Percentiles rank a stretch among this genome's conserved stretches.
Evolutionary conservation across 2,888 invertebrate species (phyloP).

Genomic region (Perizoma affinitatum): DNA sequence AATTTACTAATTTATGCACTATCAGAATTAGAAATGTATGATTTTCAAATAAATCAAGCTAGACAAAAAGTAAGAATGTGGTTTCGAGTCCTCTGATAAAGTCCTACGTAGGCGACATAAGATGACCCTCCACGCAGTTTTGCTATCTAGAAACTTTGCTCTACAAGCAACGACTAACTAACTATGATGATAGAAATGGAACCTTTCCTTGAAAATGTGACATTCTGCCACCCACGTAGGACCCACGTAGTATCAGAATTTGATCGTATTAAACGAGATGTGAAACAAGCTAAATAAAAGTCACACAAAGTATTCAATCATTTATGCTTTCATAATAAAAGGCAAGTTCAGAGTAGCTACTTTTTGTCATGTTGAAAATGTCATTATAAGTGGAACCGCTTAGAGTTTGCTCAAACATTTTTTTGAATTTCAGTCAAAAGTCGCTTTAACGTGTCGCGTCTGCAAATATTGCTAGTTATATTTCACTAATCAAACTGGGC

Average conservation of each 20-base stretch:
- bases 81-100: not conserved
- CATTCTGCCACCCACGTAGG: slow-evolving; percentile 14
- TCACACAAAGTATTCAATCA: not conserved
- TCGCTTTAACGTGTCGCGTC: slow-evolving; percentile 2
- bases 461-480: not conserved
- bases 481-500: not conserved
- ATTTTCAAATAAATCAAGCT: not conserved
- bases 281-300: not conserved
- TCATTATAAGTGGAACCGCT: too few relatives aligned
- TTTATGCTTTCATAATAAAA: not conserved
- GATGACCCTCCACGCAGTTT: slow-evolving; percentile 1
- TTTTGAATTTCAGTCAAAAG: not conserved
- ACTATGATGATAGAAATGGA: slow-evolving; percentile 3
- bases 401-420: too few relatives aligned
- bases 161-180: slow-evolving; percentile 6
- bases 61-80: not conserved
- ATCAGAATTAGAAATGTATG: too few relatives aligned
- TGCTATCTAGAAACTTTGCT: not conserved
- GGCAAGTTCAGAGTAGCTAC: too few relatives aligned
- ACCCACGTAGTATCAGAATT: slow-evolving; percentile 11
- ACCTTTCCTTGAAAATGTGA: slow-evolving; percentile 3
- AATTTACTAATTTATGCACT: not conserved
- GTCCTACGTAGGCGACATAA: slow-evolving; percentile 5
- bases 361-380: too few relatives aligned
- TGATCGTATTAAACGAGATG: slow-evolving; percentile 1